These are phyloP conservation scores for Hydractinia symbiolongicarpus DNA, from an alignment of 30 jellyfish, hydroid and myxozoan genomes.

Conservation along the genomic window DNA sequence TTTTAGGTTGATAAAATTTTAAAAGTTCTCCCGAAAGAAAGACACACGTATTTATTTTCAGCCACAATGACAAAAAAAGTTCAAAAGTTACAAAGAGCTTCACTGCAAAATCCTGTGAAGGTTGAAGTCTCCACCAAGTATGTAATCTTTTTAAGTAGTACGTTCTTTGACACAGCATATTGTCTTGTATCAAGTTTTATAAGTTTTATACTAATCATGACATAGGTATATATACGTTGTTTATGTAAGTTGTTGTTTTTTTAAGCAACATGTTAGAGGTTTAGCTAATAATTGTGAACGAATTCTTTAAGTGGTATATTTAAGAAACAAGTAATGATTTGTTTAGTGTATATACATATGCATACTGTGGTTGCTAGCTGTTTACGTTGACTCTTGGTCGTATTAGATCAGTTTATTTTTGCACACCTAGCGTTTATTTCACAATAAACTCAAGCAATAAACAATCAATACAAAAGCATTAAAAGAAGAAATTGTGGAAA, in stretches of 20 bases:
- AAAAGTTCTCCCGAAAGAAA: constrained; percentile 82
- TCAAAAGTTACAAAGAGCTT: constrained; percentile 83
- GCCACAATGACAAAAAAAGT: constrained; percentile 99
- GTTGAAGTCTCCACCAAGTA: constrained; percentile 92
- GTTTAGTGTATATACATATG: no score
- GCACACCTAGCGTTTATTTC: no score
- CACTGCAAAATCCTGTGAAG: constrained; percentile 78
- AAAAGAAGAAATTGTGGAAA: no score
- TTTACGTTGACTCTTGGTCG: no score
- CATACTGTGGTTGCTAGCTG: no score
- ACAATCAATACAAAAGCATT: no score
- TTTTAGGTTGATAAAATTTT: constrained; percentile 86
- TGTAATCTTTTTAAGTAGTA: not conserved
- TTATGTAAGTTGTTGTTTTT: not conserved
- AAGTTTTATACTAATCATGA: not conserved
- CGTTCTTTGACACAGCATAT: not conserved
- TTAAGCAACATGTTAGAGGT: not conserved
- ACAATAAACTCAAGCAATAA: no score
- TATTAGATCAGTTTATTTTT: no score
- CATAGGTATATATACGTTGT: not conserved
- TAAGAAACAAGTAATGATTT: no score
- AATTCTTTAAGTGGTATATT: no score
- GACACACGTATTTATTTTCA: constrained; percentile 80
- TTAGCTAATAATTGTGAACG: not conserved
- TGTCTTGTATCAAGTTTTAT: not conserved